Percentiles rank a stretch among this genome's conserved stretches.
Evolutionary conservation across 2,797 vertebrate species (phyloP).

Genomic region (Gadopsis bispinosus): DNA sequence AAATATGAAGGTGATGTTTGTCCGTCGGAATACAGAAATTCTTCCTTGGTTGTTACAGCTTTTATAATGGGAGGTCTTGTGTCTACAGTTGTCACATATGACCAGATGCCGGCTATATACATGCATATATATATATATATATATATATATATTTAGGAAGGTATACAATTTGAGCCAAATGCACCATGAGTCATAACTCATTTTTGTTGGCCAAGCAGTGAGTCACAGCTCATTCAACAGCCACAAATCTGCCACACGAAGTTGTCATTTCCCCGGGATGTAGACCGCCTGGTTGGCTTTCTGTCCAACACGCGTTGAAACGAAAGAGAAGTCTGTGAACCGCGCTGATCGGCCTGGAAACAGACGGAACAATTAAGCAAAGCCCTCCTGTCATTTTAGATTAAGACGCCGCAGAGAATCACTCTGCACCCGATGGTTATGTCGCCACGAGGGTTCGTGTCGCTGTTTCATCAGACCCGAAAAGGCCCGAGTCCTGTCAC

Average conservation of each 20-base stretch:
- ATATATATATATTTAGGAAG: conserved; percentile 18
- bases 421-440: not conserved
- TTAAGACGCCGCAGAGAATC: conserved; percentile 31
- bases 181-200: conserved; percentile 54
- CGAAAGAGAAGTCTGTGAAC: conserved; percentile 5
- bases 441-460: conserved; percentile 24
- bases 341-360: not conserved
- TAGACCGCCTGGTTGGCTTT: conserved; percentile 34
- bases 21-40: not conserved
- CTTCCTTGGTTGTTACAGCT: not conserved
- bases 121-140: not conserved
- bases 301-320: conserved; percentile 8
- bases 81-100: not conserved
- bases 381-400: conserved; percentile 43
- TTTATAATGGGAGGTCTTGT: not conserved
- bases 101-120: conserved; percentile 5
- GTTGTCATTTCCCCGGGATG: conserved; percentile 43
- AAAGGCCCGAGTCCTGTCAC: conserved; percentile 49
- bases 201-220: conserved; percentile 26
- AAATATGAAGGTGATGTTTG: not conserved
- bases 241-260: conserved; percentile 56
- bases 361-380: conserved; percentile 30
- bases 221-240: conserved; percentile 53
- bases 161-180: conserved; percentile 42
- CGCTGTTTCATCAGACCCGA: conserved; percentile 44